These are phyloP conservation scores for Drosophila willistoni DNA, from an alignment of 1,140 invertebrate species.

Conservation along the genomic window DNA sequence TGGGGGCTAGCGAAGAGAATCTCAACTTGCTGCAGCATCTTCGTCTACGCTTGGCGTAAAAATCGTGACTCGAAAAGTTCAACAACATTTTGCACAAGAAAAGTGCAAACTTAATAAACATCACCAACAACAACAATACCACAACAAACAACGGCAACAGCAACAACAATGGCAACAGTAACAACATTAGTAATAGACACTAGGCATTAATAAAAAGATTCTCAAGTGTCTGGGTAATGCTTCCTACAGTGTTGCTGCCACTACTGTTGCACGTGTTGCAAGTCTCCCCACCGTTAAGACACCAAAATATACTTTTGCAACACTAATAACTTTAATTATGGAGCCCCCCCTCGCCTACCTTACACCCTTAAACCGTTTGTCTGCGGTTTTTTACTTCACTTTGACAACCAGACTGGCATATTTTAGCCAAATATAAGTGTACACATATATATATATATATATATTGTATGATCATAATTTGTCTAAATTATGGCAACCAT, in stretches of 20 bases:
- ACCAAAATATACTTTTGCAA: constrained; percentile 17
- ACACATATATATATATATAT: neutral
- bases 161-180: constrained; percentile 9
- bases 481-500: constrained; percentile 13
- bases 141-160: constrained; percentile 25
- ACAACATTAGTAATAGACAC: constrained; percentile 8
- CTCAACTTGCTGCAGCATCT: constrained; percentile 42
- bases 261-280: constrained; percentile 62
- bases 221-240: constrained; percentile 36
- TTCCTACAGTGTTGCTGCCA: constrained; percentile 3
- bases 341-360: neutral
- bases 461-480: constrained; percentile 11
- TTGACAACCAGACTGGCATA: constrained; percentile 12
- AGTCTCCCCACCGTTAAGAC: constrained; percentile 16
- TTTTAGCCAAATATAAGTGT: constrained; percentile 7
- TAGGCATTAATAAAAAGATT: constrained; percentile 45
- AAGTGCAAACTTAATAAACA: constrained; percentile 70
- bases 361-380: neutral
- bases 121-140: constrained; percentile 25
- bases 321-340: constrained; percentile 15
- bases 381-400: neutral
- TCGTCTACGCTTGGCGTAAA: constrained; percentile 14
- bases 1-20: constrained; percentile 43
- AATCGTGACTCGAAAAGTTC: constrained; percentile 79
- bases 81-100: constrained; percentile 76